Conservation (phyloP, 1,140 invertebrate genomes). For the Hycleus phaleratus region DNA sequence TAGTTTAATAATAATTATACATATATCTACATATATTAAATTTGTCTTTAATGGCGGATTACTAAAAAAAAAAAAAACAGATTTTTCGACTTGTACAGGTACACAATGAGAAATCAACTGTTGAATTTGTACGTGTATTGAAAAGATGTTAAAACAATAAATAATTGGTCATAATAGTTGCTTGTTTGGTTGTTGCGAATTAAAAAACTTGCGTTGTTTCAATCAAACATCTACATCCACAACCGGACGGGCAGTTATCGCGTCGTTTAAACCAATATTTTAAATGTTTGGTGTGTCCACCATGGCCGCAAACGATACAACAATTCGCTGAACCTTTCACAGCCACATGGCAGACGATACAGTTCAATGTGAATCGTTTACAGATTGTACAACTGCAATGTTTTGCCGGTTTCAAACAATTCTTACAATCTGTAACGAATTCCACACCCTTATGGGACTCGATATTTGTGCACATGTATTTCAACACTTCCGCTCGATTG, state of each 20-base stretch:
- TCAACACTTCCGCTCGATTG: conserved; percentile 73
- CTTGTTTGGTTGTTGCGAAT: too few species aligned
- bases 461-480: conserved; percentile 56
- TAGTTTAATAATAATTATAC: too few species aligned
- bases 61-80: too few species aligned
- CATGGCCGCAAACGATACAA: conserved; percentile 83
- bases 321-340: conserved; percentile 77
- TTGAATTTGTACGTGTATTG: too few species aligned
- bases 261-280: conserved; percentile 67
- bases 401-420: conserved; percentile 54
- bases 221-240: conserved; percentile 52
- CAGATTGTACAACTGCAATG: conserved; percentile 56
- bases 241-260: conserved; percentile 75
- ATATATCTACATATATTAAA: too few species aligned
- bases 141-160: too few species aligned
- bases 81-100: too few species aligned
- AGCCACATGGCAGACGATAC: conserved; percentile 76
- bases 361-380: conserved; percentile 44
- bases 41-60: too few species aligned
- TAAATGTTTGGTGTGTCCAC: conserved; percentile 79
- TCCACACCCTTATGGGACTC: conserved; percentile 64
- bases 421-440: conserved; percentile 65
- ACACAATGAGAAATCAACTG: too few species aligned
- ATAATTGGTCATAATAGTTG: too few species aligned
- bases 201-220: too few species aligned